Base-by-base conservation (phyloP, 2,888 invertebrate genomes). In the Orthosia cruda region DNA sequence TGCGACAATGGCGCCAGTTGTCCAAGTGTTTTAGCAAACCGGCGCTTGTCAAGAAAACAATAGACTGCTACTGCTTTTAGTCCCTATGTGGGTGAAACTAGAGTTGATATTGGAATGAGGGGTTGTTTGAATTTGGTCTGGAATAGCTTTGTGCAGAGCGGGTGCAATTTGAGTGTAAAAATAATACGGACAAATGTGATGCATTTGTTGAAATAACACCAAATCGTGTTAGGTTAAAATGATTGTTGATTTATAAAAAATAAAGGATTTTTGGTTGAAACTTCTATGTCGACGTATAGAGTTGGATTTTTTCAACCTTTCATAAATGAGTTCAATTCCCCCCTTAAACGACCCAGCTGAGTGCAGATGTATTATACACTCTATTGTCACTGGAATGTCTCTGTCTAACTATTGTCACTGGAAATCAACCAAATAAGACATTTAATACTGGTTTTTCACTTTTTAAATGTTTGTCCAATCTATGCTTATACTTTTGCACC, bases 11-110 rank as follows among this genome's bases (percentile, higher is more conserved):
- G 92, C 89, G 92, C 91, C 95, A 94, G 93, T 91, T 95, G 96
- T 91, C 88, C 90, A 93, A 96, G 95, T 96, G 95, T 92, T 96
- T 94, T 93, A 91, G 91, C 91, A 93, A 93, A 93, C 93, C 81
- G 78, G 80, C 72, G 88, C 87, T 92, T 89, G 81, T 74, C 79
- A 83, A 76, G 76, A 85, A 84, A 80, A 85, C 82, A 85, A 69
- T 73, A 54, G 26, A 23, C 18, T 61, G 32, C 52, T 23, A 65
- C 58, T 66, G n/a, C 81, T 85, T 81, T 80, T 68, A 45, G 69
- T 85, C 86, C 64, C 83, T 87, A 77, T n/a, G 0, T 0, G 0
- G 1, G 5, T 4, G 0, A 0, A 0, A 0, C 13, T 81, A 89
- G 75, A 84, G 89, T 84, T 85, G 68, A 66, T 82, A 80, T 76